A percentile compares a stretch with the other conserved stretches of the same genome.
Evolutionary conservation across 2,888 invertebrate genomes (phyloP).

Genomic region (Elegia similella): DNA sequence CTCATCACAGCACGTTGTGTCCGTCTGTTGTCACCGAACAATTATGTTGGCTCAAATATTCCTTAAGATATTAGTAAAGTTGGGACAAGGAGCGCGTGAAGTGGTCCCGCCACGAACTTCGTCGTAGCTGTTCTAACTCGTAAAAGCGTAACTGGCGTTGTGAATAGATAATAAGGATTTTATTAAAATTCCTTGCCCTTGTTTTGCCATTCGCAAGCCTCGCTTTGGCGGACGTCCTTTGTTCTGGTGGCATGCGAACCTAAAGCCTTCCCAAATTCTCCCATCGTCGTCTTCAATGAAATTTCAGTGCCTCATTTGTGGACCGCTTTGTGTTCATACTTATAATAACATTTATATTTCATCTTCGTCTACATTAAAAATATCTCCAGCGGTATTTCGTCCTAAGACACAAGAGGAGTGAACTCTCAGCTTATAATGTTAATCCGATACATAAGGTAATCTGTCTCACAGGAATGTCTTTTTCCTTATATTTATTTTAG

Average conservation of each 20-base stretch:
- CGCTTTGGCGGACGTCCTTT: conserved; percentile 53
- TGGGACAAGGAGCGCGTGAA: conserved; percentile 48
- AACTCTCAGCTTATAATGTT: not conserved
- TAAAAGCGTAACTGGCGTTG: conserved; percentile 72
- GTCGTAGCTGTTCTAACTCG: conserved; percentile 57
- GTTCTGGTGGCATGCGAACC: conserved; percentile 61
- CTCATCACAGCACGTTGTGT: conserved; percentile 34
- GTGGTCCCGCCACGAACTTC: conserved; percentile 55
- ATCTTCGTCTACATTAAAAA: conserved; percentile 16
- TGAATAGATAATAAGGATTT: conserved; percentile 79
- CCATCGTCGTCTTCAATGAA: conserved; percentile 52
- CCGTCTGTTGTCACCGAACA: conserved; percentile 43
- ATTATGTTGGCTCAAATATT: conserved; percentile 54
- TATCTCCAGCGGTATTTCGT: conserved; percentile 2
- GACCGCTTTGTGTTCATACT: conserved; percentile 48
- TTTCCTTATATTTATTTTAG: too few species aligned
- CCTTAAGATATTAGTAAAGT: conserved; percentile 61
- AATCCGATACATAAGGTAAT: not conserved
- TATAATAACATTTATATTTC: conserved; percentile 32
- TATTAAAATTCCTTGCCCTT: conserved; percentile 78
- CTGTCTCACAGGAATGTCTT: too few species aligned
- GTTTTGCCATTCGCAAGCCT: conserved; percentile 62
- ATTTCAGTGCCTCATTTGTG: conserved; percentile 55
- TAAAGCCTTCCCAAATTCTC: conserved; percentile 51
- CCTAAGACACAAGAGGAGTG: not conserved